Base-by-base conservation (phyloP, 2,113 vertebrate genomes). In the Equus quagga region DNA sequence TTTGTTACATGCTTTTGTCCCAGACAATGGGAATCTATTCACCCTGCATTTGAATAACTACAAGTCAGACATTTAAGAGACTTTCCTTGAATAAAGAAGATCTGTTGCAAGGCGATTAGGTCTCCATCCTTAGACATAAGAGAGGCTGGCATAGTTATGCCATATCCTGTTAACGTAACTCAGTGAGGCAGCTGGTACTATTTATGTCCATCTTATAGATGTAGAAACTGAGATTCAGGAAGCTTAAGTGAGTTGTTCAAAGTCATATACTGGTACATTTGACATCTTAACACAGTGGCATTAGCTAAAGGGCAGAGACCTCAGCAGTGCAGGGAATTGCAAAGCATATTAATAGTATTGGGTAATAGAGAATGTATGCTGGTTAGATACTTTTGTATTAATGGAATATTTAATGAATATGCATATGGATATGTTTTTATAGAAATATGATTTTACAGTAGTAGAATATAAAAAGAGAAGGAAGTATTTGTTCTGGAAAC, bases 361-460 rank as follows among this genome's bases (percentile, higher is more conserved):
- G 78, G 28, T 54, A 88, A n/a, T 11, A 85, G 72, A 93, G 46
- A 65, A 64, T 24, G 19, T 44, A 65, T 62, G 24, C 83, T 91
- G n/a, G 46, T 62, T 87, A 72, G 72, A 51, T 62, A 64, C 70
- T 91, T 97, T 89, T 82, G 56, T 86, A 91, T 91, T 97, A 94
- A 89, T 93, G 64, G 82, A 73, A 82, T 96, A 96, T 70, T 96
- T 96, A 93, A 97, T 89, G 88, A 96, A 83, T 90, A 87, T 82
- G 86, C n/a, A 78, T 85, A 87, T 93, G 58, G 51, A 80, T 95
- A 62, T 94, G 44, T 88, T 96, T 97, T 92, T 80, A 93, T 65
- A 76, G 81, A 88, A 94, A 94, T 56, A 64, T 8, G 8, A 21
- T 85, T 96, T 93, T 91, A 65, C 8, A 58, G n/a, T 82, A 54